Conservation (phyloP, 2,888 invertebrate species). For the Pecten maximus region DNA sequence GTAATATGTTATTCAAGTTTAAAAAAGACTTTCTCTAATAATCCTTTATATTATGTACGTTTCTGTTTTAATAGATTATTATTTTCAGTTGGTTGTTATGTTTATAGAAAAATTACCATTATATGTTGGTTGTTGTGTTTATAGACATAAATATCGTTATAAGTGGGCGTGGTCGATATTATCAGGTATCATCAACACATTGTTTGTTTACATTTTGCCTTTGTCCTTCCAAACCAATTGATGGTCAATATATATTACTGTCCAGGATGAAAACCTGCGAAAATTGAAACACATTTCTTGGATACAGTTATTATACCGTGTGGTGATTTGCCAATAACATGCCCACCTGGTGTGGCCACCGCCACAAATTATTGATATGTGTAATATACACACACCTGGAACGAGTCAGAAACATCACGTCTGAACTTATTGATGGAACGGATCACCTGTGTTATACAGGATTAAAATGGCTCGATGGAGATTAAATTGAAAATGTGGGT, state of each 20-base stretch:
- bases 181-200: not conserved
- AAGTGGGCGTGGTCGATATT: conserved; percentile 15
- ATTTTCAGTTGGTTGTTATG: too few species aligned
- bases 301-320: not conserved
- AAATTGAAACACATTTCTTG: not conserved
- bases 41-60: too few species aligned
- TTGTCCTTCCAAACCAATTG: not conserved
- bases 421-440: not conserved
- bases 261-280: not conserved
- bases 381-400: not conserved
- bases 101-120: too few species aligned
- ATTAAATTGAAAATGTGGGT: not conserved
- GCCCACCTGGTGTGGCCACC: not conserved
- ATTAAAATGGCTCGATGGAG: not conserved
- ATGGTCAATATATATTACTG: not conserved
- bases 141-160: too few species aligned
- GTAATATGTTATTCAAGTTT: not conserved
- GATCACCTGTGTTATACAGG: not conserved
- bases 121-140: too few species aligned
- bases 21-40: too few species aligned
- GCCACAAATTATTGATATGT: not conserved
- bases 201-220: not conserved
- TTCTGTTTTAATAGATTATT: too few species aligned
- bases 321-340: not conserved
- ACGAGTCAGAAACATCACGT: not conserved